Percentiles rank a stretch among this genome's conserved stretches.
Evolutionary conservation across 2,797 vertebrate genomes (phyloP).

Genomic region (Crocodylus rhombifer): DNA sequence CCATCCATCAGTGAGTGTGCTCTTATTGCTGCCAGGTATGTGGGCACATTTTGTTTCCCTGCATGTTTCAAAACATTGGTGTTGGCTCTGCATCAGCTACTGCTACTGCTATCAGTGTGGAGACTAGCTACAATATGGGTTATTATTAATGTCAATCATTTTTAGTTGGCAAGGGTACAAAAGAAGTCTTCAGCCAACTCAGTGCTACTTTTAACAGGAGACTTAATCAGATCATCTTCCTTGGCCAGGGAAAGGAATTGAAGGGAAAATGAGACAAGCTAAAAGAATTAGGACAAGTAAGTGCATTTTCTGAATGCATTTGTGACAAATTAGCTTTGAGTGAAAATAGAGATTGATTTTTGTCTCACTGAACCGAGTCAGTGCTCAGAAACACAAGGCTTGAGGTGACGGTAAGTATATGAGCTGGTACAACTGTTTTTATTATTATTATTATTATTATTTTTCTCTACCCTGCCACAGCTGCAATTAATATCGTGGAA

Average conservation of each 20-base stretch:
- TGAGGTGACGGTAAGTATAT: background rate
- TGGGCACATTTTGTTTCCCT: constrained; percentile 34
- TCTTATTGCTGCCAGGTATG: constrained; percentile 61
- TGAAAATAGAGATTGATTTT: constrained; percentile 70
- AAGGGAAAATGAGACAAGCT: constrained; percentile 61
- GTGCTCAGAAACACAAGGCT: constrained; percentile 31
- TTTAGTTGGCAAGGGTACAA: constrained; percentile 52
- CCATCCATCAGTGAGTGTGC: constrained; percentile 68
- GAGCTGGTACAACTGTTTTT: background rate
- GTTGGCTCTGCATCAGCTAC: constrained; percentile 34
- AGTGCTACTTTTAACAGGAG: constrained; percentile 46
- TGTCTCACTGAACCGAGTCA: constrained; percentile 37
- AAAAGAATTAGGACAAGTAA: constrained; percentile 69
- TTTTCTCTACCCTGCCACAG: background rate
- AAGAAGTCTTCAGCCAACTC: constrained; percentile 50
- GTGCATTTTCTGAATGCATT: constrained; percentile 65
- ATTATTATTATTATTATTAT: too few relatives aligned
- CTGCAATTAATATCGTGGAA: background rate
- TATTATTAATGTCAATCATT: constrained; percentile 71
- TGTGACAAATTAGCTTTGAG: constrained; percentile 66
- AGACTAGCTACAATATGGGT: background rate
- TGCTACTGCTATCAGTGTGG: constrained; percentile 26
- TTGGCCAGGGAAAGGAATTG: constrained; percentile 40
- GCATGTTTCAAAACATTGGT: constrained; percentile 51
- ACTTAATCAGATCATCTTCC: constrained; percentile 74